A percentile compares a stretch with the other conserved stretches of the same genome.
These are phyloP conservation scores for Gobio occitaniae DNA, from an alignment of 2,797 vertebrate genomes.

Conservation along the genomic window DNA sequence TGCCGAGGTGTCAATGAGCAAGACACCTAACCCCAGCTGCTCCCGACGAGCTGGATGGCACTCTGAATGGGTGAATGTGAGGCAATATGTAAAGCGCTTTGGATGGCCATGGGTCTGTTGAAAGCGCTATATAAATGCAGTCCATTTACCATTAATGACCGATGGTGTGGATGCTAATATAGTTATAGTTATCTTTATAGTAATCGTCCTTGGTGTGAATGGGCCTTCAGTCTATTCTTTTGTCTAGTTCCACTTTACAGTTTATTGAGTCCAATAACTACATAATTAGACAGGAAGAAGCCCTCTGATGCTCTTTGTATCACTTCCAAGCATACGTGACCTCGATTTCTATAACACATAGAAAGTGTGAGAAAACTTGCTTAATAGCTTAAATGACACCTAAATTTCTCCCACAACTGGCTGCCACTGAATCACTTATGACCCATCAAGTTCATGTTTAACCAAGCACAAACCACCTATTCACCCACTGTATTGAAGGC, in stretches of 20 bases:
- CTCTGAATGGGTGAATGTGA: too few species aligned
- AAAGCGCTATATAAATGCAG: too few species aligned
- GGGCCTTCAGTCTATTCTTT: background rate
- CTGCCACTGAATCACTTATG: background rate
- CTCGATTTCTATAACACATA: background rate
- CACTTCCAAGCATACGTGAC: background rate
- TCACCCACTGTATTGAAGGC: conserved; percentile 8
- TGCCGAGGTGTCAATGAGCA: too few species aligned
- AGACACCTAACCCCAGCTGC: too few species aligned
- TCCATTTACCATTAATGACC: too few species aligned
- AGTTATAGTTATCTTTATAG: background rate
- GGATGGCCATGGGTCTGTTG: too few species aligned
- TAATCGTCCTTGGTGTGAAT: background rate
- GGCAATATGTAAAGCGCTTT: too few species aligned
- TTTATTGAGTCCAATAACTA: background rate
- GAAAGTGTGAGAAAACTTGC: conserved; percentile 7
- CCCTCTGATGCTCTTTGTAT: background rate
- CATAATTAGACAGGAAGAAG: background rate
- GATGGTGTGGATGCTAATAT: background rate
- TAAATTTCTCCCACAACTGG: background rate
- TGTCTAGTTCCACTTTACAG: background rate
- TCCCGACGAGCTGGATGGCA: too few species aligned
- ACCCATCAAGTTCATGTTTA: background rate
- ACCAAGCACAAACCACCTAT: conserved; percentile 5
- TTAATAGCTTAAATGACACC: conserved; percentile 9